Base-by-base conservation (phyloP, 1,140 invertebrate genomes). In the Myzus persicae region DNA sequence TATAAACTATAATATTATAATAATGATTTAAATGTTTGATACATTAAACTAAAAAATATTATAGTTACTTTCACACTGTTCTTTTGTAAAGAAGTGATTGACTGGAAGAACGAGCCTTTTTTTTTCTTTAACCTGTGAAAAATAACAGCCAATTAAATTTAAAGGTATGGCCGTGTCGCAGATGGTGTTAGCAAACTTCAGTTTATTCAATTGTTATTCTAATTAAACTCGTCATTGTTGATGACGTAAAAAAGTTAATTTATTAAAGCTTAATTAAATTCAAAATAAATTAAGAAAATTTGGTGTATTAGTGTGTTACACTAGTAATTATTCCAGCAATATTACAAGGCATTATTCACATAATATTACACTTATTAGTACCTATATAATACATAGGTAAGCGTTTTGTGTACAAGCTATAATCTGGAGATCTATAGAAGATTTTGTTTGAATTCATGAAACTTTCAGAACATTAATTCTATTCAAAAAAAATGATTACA, bases 81-180 rank as follows among this genome's bases (percentile, higher is more conserved):
- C 95, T 99, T 99, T 95, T 99, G 98, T 94, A 99, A 96, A 89
- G 98, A 98, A 26, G 98, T 98, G 94, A 99, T 98, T 1, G 98
- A 99, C 95, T 98, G 98, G 95, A 99, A 99, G 95, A 99, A 98
- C 5, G 98, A 98, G 48, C 98, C 98, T 94, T 99, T 99, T 96
- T 99, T 99, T 96, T 98, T 98, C 96, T 99, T 99, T 93, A 99
- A 95, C 95, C 98, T 98, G 95, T 81, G 96, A 95, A 94, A 95
- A 94, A 93, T 94, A 59, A 1, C 6, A 31, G 2, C 1, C 38
- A 67, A 20, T 20, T 40, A 26, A 67, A n/a, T 42, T 67, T 54
- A 54, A 54, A 31, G 0, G 1, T 54, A 54, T 89, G 22, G 22
- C 5, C 5, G 18, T 89, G n/a, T 67, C 59, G 4, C 14, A 76